Conservation (phyloP, 2,797 vertebrate genomes). For the Triplophysa yarkandensis region DNA sequence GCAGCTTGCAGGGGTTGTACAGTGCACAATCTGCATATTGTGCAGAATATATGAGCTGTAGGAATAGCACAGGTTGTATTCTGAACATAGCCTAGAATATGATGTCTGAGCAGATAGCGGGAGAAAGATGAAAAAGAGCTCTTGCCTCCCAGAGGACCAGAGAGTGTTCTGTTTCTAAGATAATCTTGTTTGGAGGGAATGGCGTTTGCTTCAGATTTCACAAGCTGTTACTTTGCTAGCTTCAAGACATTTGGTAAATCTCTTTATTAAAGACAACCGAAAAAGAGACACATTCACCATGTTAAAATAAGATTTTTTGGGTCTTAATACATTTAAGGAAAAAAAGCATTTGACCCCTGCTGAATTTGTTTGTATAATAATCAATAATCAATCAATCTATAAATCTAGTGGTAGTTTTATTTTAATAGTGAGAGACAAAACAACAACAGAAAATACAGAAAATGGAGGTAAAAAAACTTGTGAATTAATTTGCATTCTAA, state of each 20-base stretch:
- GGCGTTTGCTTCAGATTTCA: conserved; percentile 23
- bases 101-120: neutral
- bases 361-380: too few relatives aligned
- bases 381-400: too few relatives aligned
- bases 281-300: too few relatives aligned
- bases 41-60: neutral
- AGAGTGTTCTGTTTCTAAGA: conserved; percentile 10
- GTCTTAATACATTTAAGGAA: too few relatives aligned
- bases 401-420: too few relatives aligned
- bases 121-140: neutral
- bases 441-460: too few relatives aligned
- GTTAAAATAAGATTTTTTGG: too few relatives aligned
- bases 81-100: neutral
- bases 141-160: conserved; percentile 10
- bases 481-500: too few relatives aligned
- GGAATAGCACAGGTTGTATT: neutral
- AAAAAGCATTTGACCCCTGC: too few relatives aligned
- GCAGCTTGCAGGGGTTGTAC: neutral
- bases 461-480: too few relatives aligned
- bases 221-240: conserved; percentile 3
- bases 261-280: neutral
- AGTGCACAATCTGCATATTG: neutral
- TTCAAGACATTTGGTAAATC: conserved; percentile 27
- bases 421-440: too few relatives aligned
- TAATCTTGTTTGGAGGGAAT: conserved; percentile 18